These are phyloP conservation scores for Albula glossodonta DNA, from an alignment of 2,113 vertebrate species.

Conservation along the genomic window DNA sequence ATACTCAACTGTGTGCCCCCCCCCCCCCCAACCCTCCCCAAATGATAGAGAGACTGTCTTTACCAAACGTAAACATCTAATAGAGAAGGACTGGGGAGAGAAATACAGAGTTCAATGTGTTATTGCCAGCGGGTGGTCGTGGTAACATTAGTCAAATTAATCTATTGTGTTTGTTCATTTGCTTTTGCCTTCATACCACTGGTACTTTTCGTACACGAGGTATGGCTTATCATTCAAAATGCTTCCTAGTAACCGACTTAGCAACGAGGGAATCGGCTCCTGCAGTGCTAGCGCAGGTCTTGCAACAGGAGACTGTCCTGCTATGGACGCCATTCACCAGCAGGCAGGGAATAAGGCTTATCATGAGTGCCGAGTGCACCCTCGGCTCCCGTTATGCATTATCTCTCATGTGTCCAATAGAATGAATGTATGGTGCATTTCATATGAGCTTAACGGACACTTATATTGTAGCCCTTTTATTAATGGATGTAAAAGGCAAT, in stretches of 20 bases:
- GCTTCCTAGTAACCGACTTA: conserved; percentile 2
- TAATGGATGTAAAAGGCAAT: too few species aligned
- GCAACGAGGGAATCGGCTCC: neutral
- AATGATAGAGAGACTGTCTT: neutral
- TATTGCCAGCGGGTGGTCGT: neutral
- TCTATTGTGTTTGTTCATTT: neutral
- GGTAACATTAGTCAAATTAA: neutral
- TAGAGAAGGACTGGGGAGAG: neutral
- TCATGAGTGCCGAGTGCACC: too few species aligned
- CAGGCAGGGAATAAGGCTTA: too few species aligned
- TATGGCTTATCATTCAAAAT: neutral
- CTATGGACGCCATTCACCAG: too few species aligned
- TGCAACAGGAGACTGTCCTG: neutral
- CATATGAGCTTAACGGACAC: too few species aligned
- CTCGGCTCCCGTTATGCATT: too few species aligned
- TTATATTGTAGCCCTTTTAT: too few species aligned
- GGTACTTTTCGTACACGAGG: neutral
- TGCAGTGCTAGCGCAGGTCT: neutral
- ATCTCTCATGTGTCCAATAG: too few species aligned
- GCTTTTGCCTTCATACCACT: too few species aligned
- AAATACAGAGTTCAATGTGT: neutral
- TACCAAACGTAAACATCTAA: neutral
- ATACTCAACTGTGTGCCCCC: neutral
- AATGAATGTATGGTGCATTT: too few species aligned
- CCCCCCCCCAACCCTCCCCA: neutral